These are phyloP conservation scores for Falco berigora DNA, from an alignment of 2,797 vertebrate genomes.

Conservation along the genomic window DNA sequence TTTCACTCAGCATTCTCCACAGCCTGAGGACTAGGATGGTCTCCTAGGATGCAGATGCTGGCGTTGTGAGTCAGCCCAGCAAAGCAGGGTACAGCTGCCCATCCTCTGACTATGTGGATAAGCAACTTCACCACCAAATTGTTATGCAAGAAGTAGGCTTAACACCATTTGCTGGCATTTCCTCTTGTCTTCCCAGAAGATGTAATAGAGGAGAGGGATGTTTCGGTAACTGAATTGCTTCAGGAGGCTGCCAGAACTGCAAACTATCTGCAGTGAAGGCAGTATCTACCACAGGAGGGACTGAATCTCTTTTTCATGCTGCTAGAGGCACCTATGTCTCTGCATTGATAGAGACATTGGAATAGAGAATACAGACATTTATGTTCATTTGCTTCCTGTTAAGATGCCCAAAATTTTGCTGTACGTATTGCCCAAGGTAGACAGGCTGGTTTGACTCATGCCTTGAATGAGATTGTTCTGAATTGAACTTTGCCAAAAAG, in stretches of 20 bases:
- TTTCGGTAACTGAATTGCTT: background rate
- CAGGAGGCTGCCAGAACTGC: background rate
- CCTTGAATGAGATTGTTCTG: background rate
- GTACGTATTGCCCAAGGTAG: background rate
- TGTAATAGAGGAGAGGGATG: background rate
- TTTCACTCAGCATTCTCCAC: background rate
- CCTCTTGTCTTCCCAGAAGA: background rate
- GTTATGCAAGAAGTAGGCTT: background rate
- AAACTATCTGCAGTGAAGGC: background rate
- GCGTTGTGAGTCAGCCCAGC: background rate
- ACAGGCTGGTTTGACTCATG: background rate
- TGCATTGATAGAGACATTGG: background rate
- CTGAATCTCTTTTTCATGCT: background rate
- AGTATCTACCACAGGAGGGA: accelerated
- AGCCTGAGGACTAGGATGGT: background rate
- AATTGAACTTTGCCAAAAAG: background rate
- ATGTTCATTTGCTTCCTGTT: background rate
- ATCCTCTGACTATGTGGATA: background rate
- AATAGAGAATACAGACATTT: background rate
- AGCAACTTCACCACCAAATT: background rate
- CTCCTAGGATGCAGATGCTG: background rate
- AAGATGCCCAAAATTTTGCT: background rate
- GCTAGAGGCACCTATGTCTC: background rate
- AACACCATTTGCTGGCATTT: background rate
- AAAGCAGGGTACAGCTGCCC: background rate